phyloP scores from a whole-genome alignment of 2,113 vertebrate species.

The Pseudonaja textilis region DNA sequence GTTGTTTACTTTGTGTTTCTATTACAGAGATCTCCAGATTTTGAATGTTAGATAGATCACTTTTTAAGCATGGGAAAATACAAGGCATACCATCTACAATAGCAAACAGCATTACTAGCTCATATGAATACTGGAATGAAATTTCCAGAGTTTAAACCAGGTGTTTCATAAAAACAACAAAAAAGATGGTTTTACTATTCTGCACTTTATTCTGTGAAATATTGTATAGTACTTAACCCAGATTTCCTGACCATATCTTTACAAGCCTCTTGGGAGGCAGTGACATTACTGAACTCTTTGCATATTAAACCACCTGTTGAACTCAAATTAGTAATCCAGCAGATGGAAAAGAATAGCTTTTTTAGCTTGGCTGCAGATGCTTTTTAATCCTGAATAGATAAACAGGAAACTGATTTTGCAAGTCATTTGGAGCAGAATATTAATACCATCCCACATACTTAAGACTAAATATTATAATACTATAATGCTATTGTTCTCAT shows the following conservation, averaged over 20 bases:
- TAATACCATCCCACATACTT: not conserved
- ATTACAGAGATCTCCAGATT: not conserved
- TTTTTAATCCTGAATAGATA: slow-evolving; percentile 6
- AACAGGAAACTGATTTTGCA: not conserved
- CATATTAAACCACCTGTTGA: slow-evolving; percentile 23
- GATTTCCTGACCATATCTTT: slow-evolving; percentile 30
- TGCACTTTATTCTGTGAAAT: slow-evolving; percentile 22
- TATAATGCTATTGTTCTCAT: not conserved
- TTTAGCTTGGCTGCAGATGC: not conserved
- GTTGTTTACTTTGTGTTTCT: not conserved
- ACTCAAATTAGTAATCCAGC: slow-evolving; percentile 8
- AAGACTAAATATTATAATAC: not conserved
- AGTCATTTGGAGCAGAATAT: not conserved
- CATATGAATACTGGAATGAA: slow-evolving; percentile 20
- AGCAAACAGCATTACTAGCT: slow-evolving; percentile 6
- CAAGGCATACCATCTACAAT: slow-evolving; percentile 8
- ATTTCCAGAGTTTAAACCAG: not conserved
- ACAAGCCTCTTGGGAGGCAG: slow-evolving; percentile 27
- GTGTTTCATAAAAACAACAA: not conserved
- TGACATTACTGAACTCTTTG: slow-evolving; percentile 1
- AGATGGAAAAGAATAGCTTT: slow-evolving; percentile 1
- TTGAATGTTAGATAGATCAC: not conserved
- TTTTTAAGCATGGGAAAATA: not conserved
- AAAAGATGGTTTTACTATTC: not conserved
- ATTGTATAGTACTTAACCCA: slow-evolving; percentile 20